A percentile compares a stretch with the other conserved stretches of the same genome.
These are phyloP conservation scores for Poecilia latipinna DNA, from an alignment of 2,113 vertebrate species.

Conservation along the genomic window DNA sequence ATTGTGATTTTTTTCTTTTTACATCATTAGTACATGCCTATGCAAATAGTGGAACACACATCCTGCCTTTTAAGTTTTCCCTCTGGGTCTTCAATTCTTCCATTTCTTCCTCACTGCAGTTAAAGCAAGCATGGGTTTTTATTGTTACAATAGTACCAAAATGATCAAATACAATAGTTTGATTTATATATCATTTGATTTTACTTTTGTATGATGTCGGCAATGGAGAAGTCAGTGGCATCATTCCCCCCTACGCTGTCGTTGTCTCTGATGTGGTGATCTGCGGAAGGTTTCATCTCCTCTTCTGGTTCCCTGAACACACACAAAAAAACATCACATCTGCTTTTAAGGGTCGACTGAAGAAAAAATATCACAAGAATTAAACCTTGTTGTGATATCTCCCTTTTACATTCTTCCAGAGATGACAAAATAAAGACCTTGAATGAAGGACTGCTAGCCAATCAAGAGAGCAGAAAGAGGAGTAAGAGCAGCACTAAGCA, in stretches of 20 bases:
- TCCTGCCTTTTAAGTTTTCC: conserved; percentile 42
- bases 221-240: conserved; percentile 22
- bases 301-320: conserved; percentile 64
- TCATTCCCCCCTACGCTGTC: conserved; percentile 63
- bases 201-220: conserved; percentile 63
- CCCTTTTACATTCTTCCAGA: too few relatives aligned
- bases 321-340: conserved; percentile 1
- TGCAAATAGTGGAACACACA: neutral
- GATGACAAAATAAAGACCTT: too few relatives aligned
- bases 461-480: too few relatives aligned
- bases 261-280: conserved; percentile 17
- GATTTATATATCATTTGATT: neutral
- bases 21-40: neutral
- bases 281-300: conserved; percentile 29
- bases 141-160: neutral
- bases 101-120: conserved; percentile 65
- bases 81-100: conserved; percentile 57
- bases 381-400: too few relatives aligned
- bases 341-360: too few relatives aligned
- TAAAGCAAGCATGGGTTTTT: neutral
- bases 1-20: too few relatives aligned
- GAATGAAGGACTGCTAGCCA: too few relatives aligned
- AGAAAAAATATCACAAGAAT: too few relatives aligned
- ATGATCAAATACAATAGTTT: neutral
- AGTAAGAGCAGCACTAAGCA: too few relatives aligned